These are phyloP conservation scores for Congeria kusceri DNA, from an alignment of 2,888 invertebrate species.

Conservation along the genomic window DNA sequence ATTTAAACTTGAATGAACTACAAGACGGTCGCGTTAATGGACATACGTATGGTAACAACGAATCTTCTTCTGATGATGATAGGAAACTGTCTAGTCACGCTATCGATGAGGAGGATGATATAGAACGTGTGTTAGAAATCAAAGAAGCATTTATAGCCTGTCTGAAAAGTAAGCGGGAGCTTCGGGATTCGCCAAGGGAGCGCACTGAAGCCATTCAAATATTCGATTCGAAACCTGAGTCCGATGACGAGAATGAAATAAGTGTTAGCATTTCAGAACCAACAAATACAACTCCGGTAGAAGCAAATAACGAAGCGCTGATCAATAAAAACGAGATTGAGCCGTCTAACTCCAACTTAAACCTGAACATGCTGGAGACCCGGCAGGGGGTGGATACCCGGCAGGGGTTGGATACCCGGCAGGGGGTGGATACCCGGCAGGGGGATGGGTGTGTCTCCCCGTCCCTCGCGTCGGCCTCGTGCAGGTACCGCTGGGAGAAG, in stretches of 20 bases:
- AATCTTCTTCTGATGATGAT: no score
- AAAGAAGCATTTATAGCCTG: conserved; percentile 26
- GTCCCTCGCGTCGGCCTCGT: conserved; percentile 63
- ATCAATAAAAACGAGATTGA: no score
- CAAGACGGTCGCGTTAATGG: no score
- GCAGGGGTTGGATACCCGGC: conserved; percentile 47
- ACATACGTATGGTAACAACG: no score
- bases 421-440: conserved; percentile 43
- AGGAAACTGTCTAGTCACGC: no score
- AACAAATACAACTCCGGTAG: no score
- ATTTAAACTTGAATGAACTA: no score
- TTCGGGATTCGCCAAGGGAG: neutral
- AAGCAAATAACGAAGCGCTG: no score
- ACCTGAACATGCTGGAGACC: conserved; percentile 51
- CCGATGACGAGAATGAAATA: no score
- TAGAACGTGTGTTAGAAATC: conserved; percentile 26
- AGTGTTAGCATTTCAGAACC: no score
- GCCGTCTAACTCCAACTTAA: neutral
- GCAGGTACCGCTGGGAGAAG: conserved; percentile 76
- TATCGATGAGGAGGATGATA: neutral
- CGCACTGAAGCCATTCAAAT: no score
- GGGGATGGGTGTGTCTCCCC: conserved; percentile 63
- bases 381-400: conserved; percentile 45
- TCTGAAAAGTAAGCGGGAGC: conserved; percentile 26
- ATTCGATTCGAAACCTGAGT: no score